These are phyloP conservation scores for Tenthredo scrophulariae DNA, from an alignment of 2,888 invertebrate species.

Conservation along the genomic window DNA sequence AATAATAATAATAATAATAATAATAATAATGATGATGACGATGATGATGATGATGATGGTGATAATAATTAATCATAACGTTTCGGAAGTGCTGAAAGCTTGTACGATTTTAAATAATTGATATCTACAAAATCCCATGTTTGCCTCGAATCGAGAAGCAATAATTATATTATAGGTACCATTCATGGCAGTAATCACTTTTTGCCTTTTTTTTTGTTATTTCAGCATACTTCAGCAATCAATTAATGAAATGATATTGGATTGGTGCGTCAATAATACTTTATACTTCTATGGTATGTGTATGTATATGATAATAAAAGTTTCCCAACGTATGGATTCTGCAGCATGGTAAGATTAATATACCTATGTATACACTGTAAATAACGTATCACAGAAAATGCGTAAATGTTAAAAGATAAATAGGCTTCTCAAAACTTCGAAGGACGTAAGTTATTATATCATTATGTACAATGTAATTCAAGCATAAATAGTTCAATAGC, in stretches of 20 bases:
- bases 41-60: background rate
- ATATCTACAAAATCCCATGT: background rate
- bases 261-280: conserved; percentile 45
- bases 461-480: conserved; percentile 39
- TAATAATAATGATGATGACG: background rate
- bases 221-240: conserved; percentile 1
- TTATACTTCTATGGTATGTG: background rate
- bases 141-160: background rate
- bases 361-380: conserved; percentile 60
- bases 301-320: conserved; percentile 31
- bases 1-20: background rate
- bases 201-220: background rate
- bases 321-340: background rate
- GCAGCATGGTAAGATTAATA: conserved; percentile 50
- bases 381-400: conserved; percentile 68
- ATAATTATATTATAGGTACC: background rate
- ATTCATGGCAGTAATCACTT: background rate
- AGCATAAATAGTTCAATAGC: conserved; percentile 10
- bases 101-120: background rate
- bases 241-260: conserved; percentile 52
- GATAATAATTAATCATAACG: background rate
- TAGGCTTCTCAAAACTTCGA: conserved; percentile 53
- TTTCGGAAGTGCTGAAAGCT: background rate
- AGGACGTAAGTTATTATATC: conserved; percentile 26
- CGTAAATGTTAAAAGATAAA: conserved; percentile 62